Base-by-base conservation (phyloP, 2,888 invertebrate genomes). In the Iselma pallidipennis region DNA sequence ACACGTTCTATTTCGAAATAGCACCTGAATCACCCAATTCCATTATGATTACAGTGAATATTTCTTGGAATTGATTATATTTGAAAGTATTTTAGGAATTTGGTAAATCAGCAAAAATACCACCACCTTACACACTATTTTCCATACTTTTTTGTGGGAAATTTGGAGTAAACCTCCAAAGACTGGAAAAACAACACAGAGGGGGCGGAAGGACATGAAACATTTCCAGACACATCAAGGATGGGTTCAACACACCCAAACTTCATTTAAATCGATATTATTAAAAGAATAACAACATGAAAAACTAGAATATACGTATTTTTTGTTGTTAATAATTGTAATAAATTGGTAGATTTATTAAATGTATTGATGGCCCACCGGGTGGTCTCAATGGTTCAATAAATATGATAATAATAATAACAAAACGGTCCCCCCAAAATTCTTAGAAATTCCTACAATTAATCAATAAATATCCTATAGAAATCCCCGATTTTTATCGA, bases 161-260 rank as follows among this genome's bases (percentile, higher is more conserved):
- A 33, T 14, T 33, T 37, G 16, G 16, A 4, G 16, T 2, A 37
- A 37, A 37, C 9, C 7, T 37, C 16, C 16, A 16, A 16, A 16
- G 33, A 42, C 14, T 7, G 19, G 21, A 21, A 19, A 9, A 42
- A 42, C 10, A 63, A 59, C 53, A 57, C 69, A 67, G 73, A 74
- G 63, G 71, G 71, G 68, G 68, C 70, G 64, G 42, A 42, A 42
- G 57, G 37, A 55, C 49, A 60, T 33, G n/a, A 53, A 58, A 53
- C 45, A 58, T 49, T 58, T 52, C 48, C 49, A 51, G 49, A 60
- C 33, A 60, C 33, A 42, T 42, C 21, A 42, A 42, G 21, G 61
- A 50, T 69, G 74, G 72, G 78, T 78, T 78, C 78, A 79, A 79
- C 79, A 79, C 80, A 80, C 80, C 79, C 79, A 76, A 73, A 74